phyloP scores from a whole-genome alignment of 2,113 vertebrate species.

The Tonatia bakeri region DNA sequence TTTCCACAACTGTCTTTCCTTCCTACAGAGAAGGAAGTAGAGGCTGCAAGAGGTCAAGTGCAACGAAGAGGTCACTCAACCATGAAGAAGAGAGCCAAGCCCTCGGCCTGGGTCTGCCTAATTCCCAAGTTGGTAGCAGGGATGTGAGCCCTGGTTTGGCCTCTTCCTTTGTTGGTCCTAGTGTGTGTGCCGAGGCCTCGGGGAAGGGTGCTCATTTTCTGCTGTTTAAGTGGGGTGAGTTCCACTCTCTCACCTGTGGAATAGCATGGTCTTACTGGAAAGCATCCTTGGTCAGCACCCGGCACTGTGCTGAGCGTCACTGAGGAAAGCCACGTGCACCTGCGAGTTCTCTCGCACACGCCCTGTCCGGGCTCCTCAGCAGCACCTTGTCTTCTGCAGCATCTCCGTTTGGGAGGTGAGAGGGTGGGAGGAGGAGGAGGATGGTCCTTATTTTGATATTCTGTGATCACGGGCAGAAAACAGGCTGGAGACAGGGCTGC shows the following conservation, averaged over 20 bases:
- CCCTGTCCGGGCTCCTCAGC: neutral
- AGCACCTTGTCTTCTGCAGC: neutral
- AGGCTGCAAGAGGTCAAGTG: neutral
- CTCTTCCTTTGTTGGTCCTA: neutral
- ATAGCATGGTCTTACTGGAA: neutral
- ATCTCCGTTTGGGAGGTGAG: neutral
- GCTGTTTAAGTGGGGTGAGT: neutral
- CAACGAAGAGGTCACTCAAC: neutral
- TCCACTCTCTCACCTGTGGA: neutral
- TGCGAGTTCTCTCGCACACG: rapidly evolving
- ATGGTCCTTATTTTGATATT: neutral
- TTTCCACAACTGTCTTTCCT: neutral
- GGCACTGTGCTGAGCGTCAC: neutral
- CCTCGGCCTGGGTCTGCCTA: neutral
- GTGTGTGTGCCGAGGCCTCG: neutral
- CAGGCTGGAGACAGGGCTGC: neutral
- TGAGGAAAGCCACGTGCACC: rapidly evolving
- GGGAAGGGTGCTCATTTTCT: neutral
- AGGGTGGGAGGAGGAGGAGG: neutral
- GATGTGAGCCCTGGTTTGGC: neutral
- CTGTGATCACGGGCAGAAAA: neutral
- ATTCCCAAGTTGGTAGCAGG: neutral
- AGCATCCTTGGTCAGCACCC: neutral
- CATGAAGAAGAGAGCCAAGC: neutral
- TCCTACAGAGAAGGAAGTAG: neutral